Evolutionary conservation across 2,797 vertebrate species (phyloP), one percentile per base, ranked within the genome.

Genomic region (Manis javanica): DNA sequence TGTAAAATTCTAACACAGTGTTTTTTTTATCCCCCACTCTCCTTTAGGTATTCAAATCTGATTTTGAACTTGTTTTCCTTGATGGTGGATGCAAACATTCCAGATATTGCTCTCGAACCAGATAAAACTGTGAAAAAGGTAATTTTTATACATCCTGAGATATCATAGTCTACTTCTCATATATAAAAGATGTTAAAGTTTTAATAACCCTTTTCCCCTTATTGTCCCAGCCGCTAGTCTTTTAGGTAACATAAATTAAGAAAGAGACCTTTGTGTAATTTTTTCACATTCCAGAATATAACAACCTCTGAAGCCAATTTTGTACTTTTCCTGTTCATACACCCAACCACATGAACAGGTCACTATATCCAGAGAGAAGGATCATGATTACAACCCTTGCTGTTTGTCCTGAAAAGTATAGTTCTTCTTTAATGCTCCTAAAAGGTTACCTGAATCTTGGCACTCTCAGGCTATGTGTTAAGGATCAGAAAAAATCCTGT

Each of bases 51-150:
- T 98, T 99, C 99, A 95, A 99, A 99, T 98, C 98, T 99, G 98
- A 99, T 99, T 98, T 98, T 99, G 97, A 99, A 99, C 97, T 98
- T 99, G 77, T 99, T 99, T 98, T 99, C 99, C 42, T 99, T 99
- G 95, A 99, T 99, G 99, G 99, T 99, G 98, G 99, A 99, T 96
- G 99, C 99, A 90, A 99, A 99, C 98, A 99, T 99, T 98, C 99
- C 99, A 21, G 99, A 99, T 98, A 99, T 99, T 88, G 99, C 99
- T 72, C 99, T 99, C 95, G 99, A 99, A 98, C 99, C 99, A 2
- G 99, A 99, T 98, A 99, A 99, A 98, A 99, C 99, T 5, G 99
- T 99, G 15, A 99, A 99, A 98, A 99, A 99, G 99, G 99, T 99
- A 98, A 95, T 18, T 42, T 8, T 53, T 77, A 51, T 92, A 10